Evolutionary conservation across 2,113 vertebrate species (phyloP).

Genomic region (Oncorhynchus tshawytscha): DNA sequence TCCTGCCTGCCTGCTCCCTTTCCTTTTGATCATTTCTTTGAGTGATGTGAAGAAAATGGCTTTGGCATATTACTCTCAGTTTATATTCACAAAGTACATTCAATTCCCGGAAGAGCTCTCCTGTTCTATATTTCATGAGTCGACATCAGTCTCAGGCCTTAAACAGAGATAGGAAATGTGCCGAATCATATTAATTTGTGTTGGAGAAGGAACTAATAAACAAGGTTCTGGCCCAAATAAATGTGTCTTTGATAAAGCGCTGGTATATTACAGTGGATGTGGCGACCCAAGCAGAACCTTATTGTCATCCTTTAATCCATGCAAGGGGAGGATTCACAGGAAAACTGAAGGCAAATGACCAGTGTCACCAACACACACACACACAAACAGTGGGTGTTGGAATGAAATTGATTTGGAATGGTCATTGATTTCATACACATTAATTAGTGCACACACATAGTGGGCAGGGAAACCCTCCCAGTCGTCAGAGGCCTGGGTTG

Average conservation of each 20-base stretch:
- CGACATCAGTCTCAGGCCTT: slow-evolving; percentile 18
- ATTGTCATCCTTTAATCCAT: slow-evolving; percentile 52
- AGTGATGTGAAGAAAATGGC: slow-evolving; percentile 26
- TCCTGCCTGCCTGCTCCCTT: neutral
- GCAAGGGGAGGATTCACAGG: slow-evolving; percentile 15
- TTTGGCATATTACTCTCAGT: slow-evolving; percentile 6
- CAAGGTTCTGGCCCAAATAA: slow-evolving; percentile 53
- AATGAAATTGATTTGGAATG: neutral
- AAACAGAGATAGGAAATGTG: slow-evolving; percentile 35
- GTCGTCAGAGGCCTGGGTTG: slow-evolving; percentile 7
- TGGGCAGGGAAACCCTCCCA: slow-evolving; percentile 30
- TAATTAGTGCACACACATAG: slow-evolving; percentile 3
- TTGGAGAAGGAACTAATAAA: slow-evolving; percentile 55
- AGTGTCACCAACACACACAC: neutral
- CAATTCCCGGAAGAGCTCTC: slow-evolving; percentile 16
- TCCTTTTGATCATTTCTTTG: slow-evolving; percentile 31
- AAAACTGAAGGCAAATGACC: slow-evolving; percentile 20
- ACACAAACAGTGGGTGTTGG: too few relatives aligned
- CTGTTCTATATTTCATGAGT: slow-evolving; percentile 43
- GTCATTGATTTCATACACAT: slow-evolving; percentile 5
- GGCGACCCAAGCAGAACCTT: slow-evolving; percentile 47
- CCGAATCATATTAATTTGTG: slow-evolving; percentile 52
- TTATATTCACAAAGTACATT: slow-evolving; percentile 38
- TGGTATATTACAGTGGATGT: slow-evolving; percentile 50
- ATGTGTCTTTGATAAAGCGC: slow-evolving; percentile 57